Evolutionary conservation across 1,140 invertebrate species (phyloP).

Genomic region (Lepidurus arcticus): DNA sequence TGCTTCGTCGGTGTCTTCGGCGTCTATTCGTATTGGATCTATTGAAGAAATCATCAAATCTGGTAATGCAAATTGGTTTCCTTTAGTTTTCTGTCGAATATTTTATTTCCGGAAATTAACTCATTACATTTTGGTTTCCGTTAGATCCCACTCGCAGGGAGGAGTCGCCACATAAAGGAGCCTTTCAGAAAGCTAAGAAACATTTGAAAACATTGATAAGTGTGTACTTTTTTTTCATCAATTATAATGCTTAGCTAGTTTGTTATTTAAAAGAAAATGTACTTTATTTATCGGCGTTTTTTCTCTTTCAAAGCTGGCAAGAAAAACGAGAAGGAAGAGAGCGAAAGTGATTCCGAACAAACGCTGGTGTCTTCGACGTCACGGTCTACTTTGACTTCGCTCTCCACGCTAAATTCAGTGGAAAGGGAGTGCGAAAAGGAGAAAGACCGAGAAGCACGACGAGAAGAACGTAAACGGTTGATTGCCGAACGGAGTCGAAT

Average conservation of each 20-base stretch:
- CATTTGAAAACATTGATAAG: slow-evolving; percentile 42
- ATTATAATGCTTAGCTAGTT: background rate
- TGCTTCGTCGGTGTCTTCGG: background rate
- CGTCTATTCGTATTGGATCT: slow-evolving; percentile 29
- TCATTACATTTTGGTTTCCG: background rate
- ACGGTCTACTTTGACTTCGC: slow-evolving; percentile 31
- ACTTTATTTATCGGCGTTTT: background rate
- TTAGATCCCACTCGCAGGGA: slow-evolving; percentile 37
- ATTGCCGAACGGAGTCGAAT: slow-evolving; percentile 36
- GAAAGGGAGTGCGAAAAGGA: slow-evolving; percentile 32
- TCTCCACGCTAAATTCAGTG: slow-evolving; percentile 26
- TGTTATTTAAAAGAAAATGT: background rate
- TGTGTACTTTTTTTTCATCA: background rate
- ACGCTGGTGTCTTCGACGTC: slow-evolving; percentile 32
- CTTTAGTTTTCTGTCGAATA: background rate
- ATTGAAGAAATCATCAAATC: slow-evolving; percentile 36
- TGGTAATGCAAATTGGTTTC: slow-evolving; percentile 29
- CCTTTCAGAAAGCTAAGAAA: slow-evolving; percentile 42
- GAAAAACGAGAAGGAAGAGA: slow-evolving; percentile 30
- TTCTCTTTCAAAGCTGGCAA: background rate
- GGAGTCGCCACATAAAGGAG: slow-evolving; percentile 34
- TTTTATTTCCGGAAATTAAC: background rate
- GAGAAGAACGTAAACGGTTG: slow-evolving; percentile 37
- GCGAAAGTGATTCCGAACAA: slow-evolving; percentile 34
- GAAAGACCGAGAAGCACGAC: slow-evolving; percentile 35